phyloP scores from a whole-genome alignment of 2,797 vertebrate genomes.

The Rhynchotus rufescens region DNA sequence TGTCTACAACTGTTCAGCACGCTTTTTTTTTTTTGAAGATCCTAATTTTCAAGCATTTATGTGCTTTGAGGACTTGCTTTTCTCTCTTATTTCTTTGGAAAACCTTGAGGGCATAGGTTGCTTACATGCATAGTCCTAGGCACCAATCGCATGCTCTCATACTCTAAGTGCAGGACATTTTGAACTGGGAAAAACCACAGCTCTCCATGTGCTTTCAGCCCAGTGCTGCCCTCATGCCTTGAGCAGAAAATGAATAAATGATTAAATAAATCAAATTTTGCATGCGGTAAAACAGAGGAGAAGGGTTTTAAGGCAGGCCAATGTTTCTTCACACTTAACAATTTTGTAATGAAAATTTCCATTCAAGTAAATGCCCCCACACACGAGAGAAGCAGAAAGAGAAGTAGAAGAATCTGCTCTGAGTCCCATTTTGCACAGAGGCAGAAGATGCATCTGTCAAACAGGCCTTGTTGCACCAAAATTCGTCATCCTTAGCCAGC shows the following conservation, averaged over 20 bases:
- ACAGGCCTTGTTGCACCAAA: neutral
- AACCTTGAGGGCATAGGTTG: neutral
- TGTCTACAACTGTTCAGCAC: neutral
- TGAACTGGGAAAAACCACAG: neutral
- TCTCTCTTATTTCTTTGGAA: neutral
- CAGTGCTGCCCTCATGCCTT: neutral
- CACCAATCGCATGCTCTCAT: accelerated
- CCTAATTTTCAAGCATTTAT: neutral
- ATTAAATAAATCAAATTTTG: neutral
- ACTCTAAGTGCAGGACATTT: neutral
- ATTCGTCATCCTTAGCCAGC: too few relatives aligned
- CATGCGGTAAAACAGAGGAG: neutral
- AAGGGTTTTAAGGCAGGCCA: neutral
- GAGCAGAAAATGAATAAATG: neutral
- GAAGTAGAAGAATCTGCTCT: neutral
- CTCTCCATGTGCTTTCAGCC: neutral
- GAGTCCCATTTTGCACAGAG: neutral
- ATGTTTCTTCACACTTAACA: neutral
- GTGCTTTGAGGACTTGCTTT: neutral
- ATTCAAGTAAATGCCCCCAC: neutral
- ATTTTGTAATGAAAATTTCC: neutral
- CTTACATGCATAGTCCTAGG: neutral
- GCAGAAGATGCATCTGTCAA: neutral
- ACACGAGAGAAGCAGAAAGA: neutral
- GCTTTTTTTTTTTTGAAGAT: neutral